Conservation (phyloP, 2,113 vertebrate genomes). For the Anser brachyrhynchus region DNA sequence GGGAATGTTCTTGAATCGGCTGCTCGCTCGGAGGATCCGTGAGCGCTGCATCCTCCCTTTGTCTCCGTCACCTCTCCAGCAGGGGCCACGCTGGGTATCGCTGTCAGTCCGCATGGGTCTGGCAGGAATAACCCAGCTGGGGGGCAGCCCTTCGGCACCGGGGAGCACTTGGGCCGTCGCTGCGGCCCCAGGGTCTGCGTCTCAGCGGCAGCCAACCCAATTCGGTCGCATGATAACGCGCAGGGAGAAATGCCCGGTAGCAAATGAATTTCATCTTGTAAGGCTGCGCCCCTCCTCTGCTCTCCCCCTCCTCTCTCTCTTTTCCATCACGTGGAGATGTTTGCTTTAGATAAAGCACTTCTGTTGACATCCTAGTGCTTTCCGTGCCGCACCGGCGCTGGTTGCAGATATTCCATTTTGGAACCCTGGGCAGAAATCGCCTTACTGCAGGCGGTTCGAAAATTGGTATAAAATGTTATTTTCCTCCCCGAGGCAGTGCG, state of each 20-base stretch:
- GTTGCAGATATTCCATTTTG: background rate
- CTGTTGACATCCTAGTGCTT: constrained; percentile 14
- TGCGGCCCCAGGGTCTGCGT: background rate
- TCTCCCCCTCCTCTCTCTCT: background rate
- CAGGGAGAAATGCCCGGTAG: background rate
- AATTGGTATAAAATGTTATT: background rate
- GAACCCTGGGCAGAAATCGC: background rate
- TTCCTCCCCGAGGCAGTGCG: background rate
- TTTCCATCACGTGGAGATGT: constrained; percentile 9
- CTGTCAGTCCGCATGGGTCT: background rate
- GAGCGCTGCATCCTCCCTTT: background rate
- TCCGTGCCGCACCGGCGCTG: constrained; percentile 1
- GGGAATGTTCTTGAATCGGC: background rate
- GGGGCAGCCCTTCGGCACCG: background rate
- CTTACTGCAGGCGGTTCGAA: background rate
- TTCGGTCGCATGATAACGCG: background rate
- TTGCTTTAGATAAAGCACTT: constrained; percentile 61
- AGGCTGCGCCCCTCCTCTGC: background rate
- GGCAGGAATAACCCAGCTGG: background rate
- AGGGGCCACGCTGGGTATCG: background rate
- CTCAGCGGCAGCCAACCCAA: background rate
- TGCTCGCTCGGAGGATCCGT: background rate
- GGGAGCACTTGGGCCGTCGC: background rate
- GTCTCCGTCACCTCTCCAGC: background rate
- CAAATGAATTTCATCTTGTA: background rate